Conservation (phyloP, 2,797 vertebrate species). For the Acestrorhynchus altus region DNA sequence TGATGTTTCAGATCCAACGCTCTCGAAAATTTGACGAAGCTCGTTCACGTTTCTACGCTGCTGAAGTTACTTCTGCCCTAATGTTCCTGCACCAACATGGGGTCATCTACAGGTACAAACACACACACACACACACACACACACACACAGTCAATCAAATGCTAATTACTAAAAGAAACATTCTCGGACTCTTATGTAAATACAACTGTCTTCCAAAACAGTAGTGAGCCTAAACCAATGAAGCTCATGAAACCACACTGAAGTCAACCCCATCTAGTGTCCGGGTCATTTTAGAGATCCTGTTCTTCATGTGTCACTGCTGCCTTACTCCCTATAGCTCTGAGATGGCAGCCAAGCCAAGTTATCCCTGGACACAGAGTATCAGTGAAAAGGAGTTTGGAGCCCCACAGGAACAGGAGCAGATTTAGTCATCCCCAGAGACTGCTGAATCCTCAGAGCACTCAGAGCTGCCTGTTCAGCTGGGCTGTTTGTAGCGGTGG, state of each 20-base stretch:
- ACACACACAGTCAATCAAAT: background rate
- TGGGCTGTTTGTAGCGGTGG: background rate
- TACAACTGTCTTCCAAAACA: background rate
- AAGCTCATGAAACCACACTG: background rate
- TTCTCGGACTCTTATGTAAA: background rate
- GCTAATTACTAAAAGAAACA: background rate
- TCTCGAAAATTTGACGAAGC: constrained; percentile 97
- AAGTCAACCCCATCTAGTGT: background rate
- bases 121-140: constrained; percentile 1
- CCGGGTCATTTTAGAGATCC: constrained; percentile 3
- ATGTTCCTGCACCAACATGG: constrained; percentile 98
- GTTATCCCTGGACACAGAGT: background rate
- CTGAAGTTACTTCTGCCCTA: constrained; percentile 97
- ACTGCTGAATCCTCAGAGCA: background rate
- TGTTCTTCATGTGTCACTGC: constrained; percentile 1
- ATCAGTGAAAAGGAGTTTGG: background rate
- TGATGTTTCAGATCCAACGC: constrained; percentile 99
- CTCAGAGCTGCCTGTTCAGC: background rate
- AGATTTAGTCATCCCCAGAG: background rate
- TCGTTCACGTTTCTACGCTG: constrained; percentile 97
- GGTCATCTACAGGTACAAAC: constrained; percentile 94
- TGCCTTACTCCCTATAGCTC: background rate
- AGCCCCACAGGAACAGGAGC: background rate
- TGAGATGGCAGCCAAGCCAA: background rate
- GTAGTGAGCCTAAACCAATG: background rate